These are phyloP conservation scores for Drosophila paranaensis DNA, from an alignment of 2,888 invertebrate genomes.

Conservation along the genomic window DNA sequence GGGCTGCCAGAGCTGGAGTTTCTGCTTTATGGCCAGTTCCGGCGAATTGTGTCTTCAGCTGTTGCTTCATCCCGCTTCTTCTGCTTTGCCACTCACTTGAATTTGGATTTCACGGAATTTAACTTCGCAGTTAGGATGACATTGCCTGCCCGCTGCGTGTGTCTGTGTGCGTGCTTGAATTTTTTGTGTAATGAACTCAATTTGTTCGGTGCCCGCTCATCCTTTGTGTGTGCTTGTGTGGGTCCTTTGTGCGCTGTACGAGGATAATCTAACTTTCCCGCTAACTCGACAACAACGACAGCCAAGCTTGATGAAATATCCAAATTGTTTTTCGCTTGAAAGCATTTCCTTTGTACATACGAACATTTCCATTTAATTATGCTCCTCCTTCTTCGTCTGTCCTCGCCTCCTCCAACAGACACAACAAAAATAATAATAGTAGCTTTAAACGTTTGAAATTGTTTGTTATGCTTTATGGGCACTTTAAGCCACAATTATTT, in stretches of 20 bases:
- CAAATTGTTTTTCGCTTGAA: constrained; percentile 66
- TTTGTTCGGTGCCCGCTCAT: constrained; percentile 33
- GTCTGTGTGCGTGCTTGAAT: constrained; percentile 30
- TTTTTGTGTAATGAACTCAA: constrained; percentile 59
- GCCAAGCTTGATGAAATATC: constrained; percentile 38
- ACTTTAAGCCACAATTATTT: constrained; percentile 31
- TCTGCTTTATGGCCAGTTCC: constrained; percentile 76
- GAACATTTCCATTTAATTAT: constrained; percentile 63
- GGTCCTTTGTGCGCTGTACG: constrained; percentile 44
- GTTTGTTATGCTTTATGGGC: constrained; percentile 53
- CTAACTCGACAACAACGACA: constrained; percentile 51
- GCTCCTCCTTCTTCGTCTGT: not conserved
- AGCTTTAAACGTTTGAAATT: constrained; percentile 36
- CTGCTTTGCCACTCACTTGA: constrained; percentile 68
- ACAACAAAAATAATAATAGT: constrained; percentile 23
- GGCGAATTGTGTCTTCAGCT: constrained; percentile 78
- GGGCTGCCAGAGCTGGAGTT: constrained; percentile 49
- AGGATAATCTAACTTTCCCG: constrained; percentile 78
- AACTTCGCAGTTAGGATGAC: constrained; percentile 75
- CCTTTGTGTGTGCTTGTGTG: constrained; percentile 24
- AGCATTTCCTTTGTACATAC: constrained; percentile 37
- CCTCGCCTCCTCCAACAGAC: constrained; percentile 9
- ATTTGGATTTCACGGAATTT: constrained; percentile 80
- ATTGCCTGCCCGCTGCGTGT: constrained; percentile 56
- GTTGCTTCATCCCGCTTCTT: constrained; percentile 42